A percentile compares a stretch with the other conserved stretches of the same genome.
Evolutionary conservation across 2,113 vertebrate genomes (phyloP).

Genomic region (Entomyzon cyanotis): DNA sequence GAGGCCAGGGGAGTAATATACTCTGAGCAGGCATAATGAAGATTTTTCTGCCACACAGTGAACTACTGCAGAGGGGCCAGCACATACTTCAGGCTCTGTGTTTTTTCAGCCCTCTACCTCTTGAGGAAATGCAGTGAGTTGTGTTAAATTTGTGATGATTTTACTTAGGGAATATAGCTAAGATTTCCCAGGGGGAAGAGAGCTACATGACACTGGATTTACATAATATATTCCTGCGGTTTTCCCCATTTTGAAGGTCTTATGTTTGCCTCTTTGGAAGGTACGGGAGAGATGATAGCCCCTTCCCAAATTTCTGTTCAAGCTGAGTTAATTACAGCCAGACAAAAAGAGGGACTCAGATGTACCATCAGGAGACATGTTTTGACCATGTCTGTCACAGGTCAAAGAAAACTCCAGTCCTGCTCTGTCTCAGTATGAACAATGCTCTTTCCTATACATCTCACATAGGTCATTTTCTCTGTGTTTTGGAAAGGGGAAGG

Average conservation of each 20-base stretch:
- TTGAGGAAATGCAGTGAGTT: slow-evolving; percentile 5
- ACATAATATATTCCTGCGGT: neutral
- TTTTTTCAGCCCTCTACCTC: neutral
- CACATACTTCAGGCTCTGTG: neutral
- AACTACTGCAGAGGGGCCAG: neutral
- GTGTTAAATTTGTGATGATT: neutral
- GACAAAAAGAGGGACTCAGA: neutral
- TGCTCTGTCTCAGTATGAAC: neutral
- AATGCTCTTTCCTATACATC: neutral
- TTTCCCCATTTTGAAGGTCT: neutral
- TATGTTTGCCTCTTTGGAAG: neutral
- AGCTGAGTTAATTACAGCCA: neutral
- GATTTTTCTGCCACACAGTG: neutral
- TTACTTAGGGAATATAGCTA: neutral
- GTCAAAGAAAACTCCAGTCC: neutral
- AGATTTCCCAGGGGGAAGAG: neutral
- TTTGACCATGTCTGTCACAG: neutral
- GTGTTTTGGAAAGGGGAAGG: neutral
- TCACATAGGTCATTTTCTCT: neutral
- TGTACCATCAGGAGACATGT: neutral
- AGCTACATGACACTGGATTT: neutral
- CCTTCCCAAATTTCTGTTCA: neutral
- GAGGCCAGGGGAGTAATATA: neutral
- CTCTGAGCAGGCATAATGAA: neutral
- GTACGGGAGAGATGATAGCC: neutral